Conservation (phyloP, 2,113 vertebrate species). For the Columba janthina region DNA sequence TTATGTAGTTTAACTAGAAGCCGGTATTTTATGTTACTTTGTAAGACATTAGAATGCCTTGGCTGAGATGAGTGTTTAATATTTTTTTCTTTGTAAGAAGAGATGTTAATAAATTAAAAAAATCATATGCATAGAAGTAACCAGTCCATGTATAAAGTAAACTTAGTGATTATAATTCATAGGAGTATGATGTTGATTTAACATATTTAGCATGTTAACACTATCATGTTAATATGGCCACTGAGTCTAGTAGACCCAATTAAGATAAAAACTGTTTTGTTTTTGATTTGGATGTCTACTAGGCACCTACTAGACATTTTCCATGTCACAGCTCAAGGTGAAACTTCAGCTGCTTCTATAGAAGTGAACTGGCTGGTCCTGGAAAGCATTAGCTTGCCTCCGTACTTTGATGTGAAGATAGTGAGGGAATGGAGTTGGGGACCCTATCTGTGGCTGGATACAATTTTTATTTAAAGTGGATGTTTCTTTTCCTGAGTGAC, state of each 20-base stretch:
- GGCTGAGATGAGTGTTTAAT: neutral
- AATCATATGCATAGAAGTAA: neutral
- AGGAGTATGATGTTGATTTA: neutral
- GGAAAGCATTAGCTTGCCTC: neutral
- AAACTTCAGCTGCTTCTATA: neutral
- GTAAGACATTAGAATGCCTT: neutral
- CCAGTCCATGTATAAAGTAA: neutral
- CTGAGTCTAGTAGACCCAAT: neutral
- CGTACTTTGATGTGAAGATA: neutral
- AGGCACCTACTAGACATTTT: neutral
- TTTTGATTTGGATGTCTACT: neutral
- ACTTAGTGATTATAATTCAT: neutral
- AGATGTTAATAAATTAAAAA: neutral
- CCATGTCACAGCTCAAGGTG: neutral
- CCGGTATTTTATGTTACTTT: fast-evolving
- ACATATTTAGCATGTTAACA: neutral
- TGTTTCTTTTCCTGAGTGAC: neutral
- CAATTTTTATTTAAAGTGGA: neutral
- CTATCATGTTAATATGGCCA: neutral
- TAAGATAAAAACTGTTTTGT: neutral
- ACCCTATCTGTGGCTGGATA: neutral
- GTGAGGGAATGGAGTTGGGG: neutral
- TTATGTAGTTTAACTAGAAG: neutral
- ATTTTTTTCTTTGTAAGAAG: neutral
- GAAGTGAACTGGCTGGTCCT: neutral